phyloP scores from a whole-genome alignment of 2,113 vertebrate genomes.

The Onychostruthus taczanowskii region DNA sequence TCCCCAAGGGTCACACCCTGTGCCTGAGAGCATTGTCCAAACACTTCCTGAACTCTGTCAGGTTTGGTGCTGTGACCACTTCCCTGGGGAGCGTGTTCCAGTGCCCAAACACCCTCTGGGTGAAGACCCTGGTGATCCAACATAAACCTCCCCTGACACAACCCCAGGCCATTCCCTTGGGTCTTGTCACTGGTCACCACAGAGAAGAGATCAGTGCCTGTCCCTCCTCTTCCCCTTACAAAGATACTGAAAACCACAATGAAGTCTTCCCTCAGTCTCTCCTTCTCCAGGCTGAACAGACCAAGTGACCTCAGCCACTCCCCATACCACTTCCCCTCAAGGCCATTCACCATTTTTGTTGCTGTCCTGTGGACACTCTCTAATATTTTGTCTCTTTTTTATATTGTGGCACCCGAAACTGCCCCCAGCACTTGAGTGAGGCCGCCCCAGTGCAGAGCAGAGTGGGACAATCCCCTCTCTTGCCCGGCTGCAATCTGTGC shows the following conservation, averaged over 20 bases:
- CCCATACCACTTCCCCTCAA: accelerated
- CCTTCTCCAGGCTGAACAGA: background rate
- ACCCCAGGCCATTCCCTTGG: accelerated
- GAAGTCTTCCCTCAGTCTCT: background rate
- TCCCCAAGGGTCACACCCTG: background rate
- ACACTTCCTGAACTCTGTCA: background rate
- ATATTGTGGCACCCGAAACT: accelerated
- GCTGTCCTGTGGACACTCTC: background rate
- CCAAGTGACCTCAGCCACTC: background rate
- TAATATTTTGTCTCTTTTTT: background rate
- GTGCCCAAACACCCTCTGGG: accelerated
- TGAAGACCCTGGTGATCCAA: background rate
- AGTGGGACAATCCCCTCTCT: background rate
- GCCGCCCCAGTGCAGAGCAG: accelerated
- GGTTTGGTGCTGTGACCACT: background rate
- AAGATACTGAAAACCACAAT: background rate
- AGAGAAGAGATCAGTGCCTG: background rate
- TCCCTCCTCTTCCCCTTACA: background rate
- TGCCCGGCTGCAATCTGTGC: accelerated
- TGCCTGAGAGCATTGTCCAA: background rate
- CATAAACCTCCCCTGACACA: background rate
- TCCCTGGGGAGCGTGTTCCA: background rate
- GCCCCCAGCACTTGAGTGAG: accelerated
- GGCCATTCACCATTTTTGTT: background rate
- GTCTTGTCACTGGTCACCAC: accelerated